A percentile compares a stretch with the other conserved stretches of the same genome.
These are phyloP conservation scores for Colius striatus DNA, from an alignment of 2,113 vertebrate genomes.

Conservation along the genomic window DNA sequence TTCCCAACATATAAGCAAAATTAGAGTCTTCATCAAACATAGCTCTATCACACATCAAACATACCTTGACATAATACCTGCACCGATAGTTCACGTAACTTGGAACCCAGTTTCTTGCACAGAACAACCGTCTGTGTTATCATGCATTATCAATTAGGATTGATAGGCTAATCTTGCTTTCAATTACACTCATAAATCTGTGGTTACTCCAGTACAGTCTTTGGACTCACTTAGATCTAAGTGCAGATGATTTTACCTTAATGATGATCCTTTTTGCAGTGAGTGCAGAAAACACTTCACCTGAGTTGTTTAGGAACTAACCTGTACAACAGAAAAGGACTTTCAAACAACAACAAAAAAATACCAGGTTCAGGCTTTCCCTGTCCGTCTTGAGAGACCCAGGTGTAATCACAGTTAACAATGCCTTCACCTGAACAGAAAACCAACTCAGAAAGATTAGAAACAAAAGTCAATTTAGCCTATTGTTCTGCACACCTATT, in stretches of 20 bases:
- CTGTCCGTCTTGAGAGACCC: neutral
- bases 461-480: neutral
- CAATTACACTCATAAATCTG: neutral
- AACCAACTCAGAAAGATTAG: neutral
- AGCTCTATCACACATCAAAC: neutral
- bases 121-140: neutral
- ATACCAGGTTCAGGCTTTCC: slow-evolving; percentile 29
- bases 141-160: neutral
- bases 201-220: neutral
- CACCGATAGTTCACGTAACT: neutral
- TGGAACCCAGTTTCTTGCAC: neutral
- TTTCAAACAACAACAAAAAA: neutral
- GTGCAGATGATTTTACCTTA: neutral
- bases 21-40: neutral
- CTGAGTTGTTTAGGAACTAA: neutral
- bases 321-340: neutral
- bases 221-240: neutral
- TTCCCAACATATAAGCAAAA: neutral
- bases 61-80: neutral
- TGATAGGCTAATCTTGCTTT: neutral
- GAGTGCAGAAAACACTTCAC: neutral
- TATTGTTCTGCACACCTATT: slow-evolving; percentile 41
- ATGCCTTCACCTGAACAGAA: slow-evolving; percentile 2
- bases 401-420: neutral
- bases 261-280: neutral